Conservation (phyloP, 2,797 vertebrate genomes). For the Heliangelus exortis region DNA sequence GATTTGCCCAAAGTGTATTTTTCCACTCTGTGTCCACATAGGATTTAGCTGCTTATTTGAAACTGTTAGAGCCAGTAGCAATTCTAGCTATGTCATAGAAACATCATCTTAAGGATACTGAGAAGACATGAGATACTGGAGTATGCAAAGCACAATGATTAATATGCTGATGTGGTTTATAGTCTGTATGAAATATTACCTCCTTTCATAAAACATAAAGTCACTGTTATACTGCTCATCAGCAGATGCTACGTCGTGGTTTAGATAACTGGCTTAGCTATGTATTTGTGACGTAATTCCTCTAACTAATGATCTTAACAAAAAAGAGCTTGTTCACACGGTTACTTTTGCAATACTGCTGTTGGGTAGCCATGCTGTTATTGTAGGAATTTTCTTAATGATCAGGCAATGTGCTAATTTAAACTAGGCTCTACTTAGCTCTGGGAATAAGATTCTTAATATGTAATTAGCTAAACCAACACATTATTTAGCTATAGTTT, state of each 20-base stretch:
- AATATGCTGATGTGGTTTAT: not conserved
- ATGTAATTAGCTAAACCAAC: not conserved
- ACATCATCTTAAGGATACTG: not conserved
- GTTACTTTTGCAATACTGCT: not conserved
- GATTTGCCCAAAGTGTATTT: not conserved
- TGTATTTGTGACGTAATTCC: not conserved
- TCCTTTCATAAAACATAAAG: not conserved
- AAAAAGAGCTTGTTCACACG: not conserved
- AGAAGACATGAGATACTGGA: not conserved
- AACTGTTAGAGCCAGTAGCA: not conserved
- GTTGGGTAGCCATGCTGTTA: not conserved
- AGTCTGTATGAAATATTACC: not conserved
- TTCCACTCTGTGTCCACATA: not conserved
- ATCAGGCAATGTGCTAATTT: not conserved
- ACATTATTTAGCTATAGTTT: constrained; percentile 2
- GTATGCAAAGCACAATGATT: not conserved
- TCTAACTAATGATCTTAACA: not conserved
- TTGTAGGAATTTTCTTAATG: constrained; percentile 22
- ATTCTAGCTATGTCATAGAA: not conserved
- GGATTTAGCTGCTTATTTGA: not conserved
- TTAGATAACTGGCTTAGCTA: not conserved
- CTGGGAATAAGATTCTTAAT: not conserved
- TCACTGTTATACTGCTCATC: not conserved
- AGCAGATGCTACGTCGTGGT: not conserved
- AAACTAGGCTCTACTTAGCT: not conserved